Evolutionary conservation across 2,888 invertebrate species (phyloP).

Genomic region (Eulithis testata): DNA sequence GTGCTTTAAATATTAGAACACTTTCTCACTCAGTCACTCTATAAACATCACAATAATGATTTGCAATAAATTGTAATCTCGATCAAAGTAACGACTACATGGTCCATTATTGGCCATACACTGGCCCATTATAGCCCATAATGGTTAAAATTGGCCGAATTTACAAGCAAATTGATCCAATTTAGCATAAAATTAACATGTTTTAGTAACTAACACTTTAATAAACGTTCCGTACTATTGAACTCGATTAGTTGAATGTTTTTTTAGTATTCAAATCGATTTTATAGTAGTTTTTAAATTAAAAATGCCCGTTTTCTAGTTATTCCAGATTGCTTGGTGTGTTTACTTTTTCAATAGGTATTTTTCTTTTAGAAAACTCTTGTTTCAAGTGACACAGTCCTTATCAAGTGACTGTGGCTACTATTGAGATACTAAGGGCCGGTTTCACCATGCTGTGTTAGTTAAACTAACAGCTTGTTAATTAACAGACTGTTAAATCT

Average conservation of each 20-base stretch:
- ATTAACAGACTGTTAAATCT: too few relatives aligned
- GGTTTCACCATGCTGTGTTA: too few relatives aligned
- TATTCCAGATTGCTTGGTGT: not conserved
- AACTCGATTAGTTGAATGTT: conserved; percentile 3
- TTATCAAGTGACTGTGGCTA: too few relatives aligned
- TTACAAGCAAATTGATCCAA: conserved; percentile 48
- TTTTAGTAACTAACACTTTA: conserved; percentile 47
- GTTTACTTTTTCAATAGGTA: too few relatives aligned
- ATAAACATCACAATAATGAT: conserved; percentile 29
- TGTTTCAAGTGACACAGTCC: too few relatives aligned
- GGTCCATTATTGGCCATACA: conserved; percentile 30
- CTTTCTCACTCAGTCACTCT: conserved; percentile 29
- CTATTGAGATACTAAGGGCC: too few relatives aligned
- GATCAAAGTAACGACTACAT: conserved; percentile 30
- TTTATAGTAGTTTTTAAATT: not conserved
- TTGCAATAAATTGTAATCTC: conserved; percentile 32
- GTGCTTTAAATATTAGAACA: not conserved
- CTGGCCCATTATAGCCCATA: conserved; percentile 35
- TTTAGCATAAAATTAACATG: conserved; percentile 52
- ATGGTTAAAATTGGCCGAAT: conserved; percentile 45
- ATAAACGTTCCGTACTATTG: conserved; percentile 34
- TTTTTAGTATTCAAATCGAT: not conserved
- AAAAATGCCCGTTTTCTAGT: not conserved
- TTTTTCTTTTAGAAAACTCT: too few relatives aligned
- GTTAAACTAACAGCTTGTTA: too few relatives aligned